Evolutionary conservation across 2,888 invertebrate species (phyloP), one percentile per base, ranked within the genome.

Genomic region (Cataglyphis cursor): DNA sequence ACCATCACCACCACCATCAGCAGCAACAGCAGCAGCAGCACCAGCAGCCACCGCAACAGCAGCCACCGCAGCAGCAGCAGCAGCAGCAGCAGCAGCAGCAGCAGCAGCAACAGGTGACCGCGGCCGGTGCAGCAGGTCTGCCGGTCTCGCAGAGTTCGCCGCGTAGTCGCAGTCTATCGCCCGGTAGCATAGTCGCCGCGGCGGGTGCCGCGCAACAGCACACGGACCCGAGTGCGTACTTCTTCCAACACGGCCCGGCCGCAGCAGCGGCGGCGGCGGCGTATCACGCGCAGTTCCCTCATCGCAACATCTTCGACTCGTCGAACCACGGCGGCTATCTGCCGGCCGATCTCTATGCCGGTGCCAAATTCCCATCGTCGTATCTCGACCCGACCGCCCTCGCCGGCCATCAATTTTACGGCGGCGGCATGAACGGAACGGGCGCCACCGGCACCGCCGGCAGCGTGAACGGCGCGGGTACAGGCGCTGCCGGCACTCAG

Each of bases 111-210:
- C 48, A 51, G 51, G 51, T 93, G 95, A 95, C 91, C 86, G 80
- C 96, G 3, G 87, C 64, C 9, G 76, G 91, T 82, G 91, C 95
- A 89, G 51, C 51, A 8, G 92, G 95, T 92, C 90, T 96, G 93
- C 93, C 95, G 91, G 93, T 95, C 83, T 97, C 96, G 88, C 96
- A 96, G 78, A 95, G 95, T 91, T 97, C 96, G 92, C 97, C 97
- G 62, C 96, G 95, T 74, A 94, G 94, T 85, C 95, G 96, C 87
- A 95, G 96, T 91, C 95, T 96, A 18, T 97, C 97, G 92, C 96
- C 96, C 0, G 96, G 96, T 85, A 95, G 96, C 3, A 87, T 95
- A 80, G 93, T 95, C 35, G 91, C 91, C 9, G 51, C 48, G 48
- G n/a, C 48, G 6, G 88, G 84, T 1, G 82, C 6, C 38, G 95